A percentile compares a stretch with the other conserved stretches of the same genome.
These are phyloP conservation scores for Gortyna flavago DNA, from an alignment of 2,888 invertebrate genomes.

Conservation along the genomic window DNA sequence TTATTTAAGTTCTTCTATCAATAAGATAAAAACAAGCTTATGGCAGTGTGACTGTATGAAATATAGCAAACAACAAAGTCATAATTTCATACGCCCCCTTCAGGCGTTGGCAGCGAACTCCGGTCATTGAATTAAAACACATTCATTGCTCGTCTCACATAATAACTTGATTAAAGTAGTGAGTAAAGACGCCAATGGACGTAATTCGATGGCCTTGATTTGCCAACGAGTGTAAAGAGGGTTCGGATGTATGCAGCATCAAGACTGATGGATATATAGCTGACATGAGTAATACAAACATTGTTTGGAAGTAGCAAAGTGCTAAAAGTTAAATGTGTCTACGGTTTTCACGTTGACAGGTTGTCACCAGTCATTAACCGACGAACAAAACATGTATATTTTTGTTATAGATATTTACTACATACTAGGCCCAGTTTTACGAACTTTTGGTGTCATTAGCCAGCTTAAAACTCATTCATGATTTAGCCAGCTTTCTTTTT, in stretches of 20 bases:
- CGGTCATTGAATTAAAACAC: background rate
- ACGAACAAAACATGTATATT: constrained; percentile 25
- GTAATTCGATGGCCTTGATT: constrained; percentile 15
- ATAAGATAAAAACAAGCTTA: constrained; percentile 39
- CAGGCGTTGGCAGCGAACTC: constrained; percentile 28
- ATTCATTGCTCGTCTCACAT: constrained; percentile 38
- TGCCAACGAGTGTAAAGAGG: constrained; percentile 22
- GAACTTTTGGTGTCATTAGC: constrained; percentile 5
- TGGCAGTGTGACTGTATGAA: constrained; percentile 33
- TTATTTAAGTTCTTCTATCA: constrained; percentile 11
- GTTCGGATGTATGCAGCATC: constrained; percentile 6
- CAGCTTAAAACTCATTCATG: constrained; percentile 16
- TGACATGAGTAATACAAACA: constrained; percentile 29
- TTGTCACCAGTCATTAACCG: constrained; percentile 50
- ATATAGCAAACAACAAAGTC: constrained; percentile 45
- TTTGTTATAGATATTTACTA: constrained; percentile 12
- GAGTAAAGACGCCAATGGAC: constrained; percentile 28
- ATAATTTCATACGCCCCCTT: constrained; percentile 40
- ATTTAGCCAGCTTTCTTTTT: background rate
- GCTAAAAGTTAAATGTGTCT: constrained; percentile 39
- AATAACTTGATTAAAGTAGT: constrained; percentile 6
- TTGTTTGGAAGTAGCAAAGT: constrained; percentile 17
- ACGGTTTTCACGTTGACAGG: constrained; percentile 45
- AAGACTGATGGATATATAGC: constrained; percentile 33
- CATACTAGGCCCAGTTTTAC: background rate